Conservation (phyloP, 2,888 invertebrate species). For the Stenodera caucasica region DNA sequence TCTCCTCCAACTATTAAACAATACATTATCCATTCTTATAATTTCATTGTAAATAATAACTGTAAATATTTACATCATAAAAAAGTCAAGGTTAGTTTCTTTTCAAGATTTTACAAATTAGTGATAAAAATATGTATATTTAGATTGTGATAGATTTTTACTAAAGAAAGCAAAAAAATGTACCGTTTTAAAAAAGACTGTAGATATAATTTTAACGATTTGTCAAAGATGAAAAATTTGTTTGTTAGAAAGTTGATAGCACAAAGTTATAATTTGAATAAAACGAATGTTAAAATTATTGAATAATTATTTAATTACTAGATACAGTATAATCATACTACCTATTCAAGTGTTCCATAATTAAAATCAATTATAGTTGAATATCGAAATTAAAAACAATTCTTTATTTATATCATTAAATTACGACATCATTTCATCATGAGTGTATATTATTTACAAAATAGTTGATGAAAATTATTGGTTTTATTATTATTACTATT, state of each 20-base stretch:
- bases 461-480: background rate
- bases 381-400: background rate
- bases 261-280: conserved; percentile 17
- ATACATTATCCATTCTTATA: background rate
- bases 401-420: no score
- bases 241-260: conserved; percentile 6
- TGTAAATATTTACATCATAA: background rate
- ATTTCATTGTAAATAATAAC: background rate
- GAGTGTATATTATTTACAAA: background rate
- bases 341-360: background rate
- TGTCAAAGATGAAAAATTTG: conserved; percentile 8
- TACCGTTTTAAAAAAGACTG: background rate
- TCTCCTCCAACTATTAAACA: conserved; percentile 23
- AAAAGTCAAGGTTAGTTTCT: background rate
- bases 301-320: conserved; percentile 7
- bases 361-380: background rate
- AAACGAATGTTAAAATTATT: conserved; percentile 8
- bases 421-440: background rate
- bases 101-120: background rate
- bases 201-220: background rate
- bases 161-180: background rate
- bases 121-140: background rate
- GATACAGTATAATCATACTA: background rate
- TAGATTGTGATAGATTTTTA: conserved; percentile 8
- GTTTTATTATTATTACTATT: background rate